Evolutionary conservation across 2,113 vertebrate genomes (phyloP).

Genomic region (Elachura formosa): DNA sequence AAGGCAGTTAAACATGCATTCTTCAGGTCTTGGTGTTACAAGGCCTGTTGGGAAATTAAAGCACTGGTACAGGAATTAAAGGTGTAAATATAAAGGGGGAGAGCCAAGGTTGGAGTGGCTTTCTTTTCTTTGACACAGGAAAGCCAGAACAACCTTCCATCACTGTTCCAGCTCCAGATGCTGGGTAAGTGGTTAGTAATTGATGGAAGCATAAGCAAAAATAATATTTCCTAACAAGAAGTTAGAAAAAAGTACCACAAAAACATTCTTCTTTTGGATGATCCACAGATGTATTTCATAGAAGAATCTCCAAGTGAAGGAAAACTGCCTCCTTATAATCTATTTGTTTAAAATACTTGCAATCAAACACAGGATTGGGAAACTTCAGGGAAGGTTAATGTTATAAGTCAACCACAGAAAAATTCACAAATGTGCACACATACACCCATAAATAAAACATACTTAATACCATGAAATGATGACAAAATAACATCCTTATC

Average conservation of each 20-base stretch:
- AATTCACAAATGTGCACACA: not conserved
- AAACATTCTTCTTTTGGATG: not conserved
- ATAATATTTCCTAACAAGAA: not conserved
- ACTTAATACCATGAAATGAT: not conserved
- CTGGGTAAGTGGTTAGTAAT: not conserved
- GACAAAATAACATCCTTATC: not conserved
- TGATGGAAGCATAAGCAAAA: not conserved
- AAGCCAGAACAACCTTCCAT: not conserved
- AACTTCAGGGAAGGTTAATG: not conserved
- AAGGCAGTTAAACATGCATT: slow-evolving; percentile 4
- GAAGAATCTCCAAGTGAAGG: not conserved
- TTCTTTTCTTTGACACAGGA: not conserved
- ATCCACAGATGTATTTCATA: not conserved
- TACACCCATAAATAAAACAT: not conserved
- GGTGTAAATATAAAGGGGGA: not conserved
- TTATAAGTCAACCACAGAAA: not conserved
- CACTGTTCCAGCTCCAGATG: not conserved
- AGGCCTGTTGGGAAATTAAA: slow-evolving; percentile 18
- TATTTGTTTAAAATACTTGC: not conserved
- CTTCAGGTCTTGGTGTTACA: not conserved
- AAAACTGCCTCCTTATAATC: not conserved
- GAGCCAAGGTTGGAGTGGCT: not conserved
- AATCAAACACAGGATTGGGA: not conserved
- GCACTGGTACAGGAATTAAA: slow-evolving; percentile 6
- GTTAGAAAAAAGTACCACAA: not conserved